These are phyloP conservation scores for Pedicia rivosa DNA, from an alignment of 2,888 invertebrate species.

Conservation along the genomic window DNA sequence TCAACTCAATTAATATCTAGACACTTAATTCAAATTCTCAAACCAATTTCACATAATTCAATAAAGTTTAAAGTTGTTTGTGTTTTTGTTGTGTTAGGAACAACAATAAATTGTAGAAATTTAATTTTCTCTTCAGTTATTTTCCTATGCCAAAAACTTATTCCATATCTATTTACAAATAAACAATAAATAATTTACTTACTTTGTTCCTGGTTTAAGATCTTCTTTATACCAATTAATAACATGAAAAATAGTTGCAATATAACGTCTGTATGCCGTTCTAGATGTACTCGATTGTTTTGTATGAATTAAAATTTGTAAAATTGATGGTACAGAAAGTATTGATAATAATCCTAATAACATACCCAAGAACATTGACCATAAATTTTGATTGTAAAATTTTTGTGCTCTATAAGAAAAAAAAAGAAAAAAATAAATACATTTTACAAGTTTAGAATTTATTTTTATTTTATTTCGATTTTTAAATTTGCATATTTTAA, in stretches of 20 bases:
- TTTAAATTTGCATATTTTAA: too few species aligned
- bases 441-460: neutral
- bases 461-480: too few species aligned
- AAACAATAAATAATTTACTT: slow-evolving; percentile 19
- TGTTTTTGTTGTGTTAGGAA: too few species aligned
- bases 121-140: too few species aligned
- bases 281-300: slow-evolving; percentile 46
- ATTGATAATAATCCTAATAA: slow-evolving; percentile 59
- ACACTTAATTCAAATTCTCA: too few species aligned
- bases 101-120: too few species aligned
- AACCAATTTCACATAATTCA: too few species aligned
- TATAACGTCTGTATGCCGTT: slow-evolving; percentile 59
- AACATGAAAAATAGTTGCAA: slow-evolving; percentile 62
- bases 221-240: slow-evolving; percentile 62
- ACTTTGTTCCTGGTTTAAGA: slow-evolving; percentile 43
- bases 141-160: neutral
- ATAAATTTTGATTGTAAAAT: slow-evolving; percentile 54
- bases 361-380: slow-evolving; percentile 53
- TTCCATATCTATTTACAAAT: neutral
- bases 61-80: too few species aligned
- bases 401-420: slow-evolving; percentile 46
- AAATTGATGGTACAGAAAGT: slow-evolving; percentile 56
- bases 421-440: neutral
- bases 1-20: too few species aligned
- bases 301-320: slow-evolving; percentile 53